A percentile compares a stretch with the other conserved stretches of the same genome.
Conservation (phyloP, 2,797 vertebrate genomes). For the Anolis apletophallus region DNA sequence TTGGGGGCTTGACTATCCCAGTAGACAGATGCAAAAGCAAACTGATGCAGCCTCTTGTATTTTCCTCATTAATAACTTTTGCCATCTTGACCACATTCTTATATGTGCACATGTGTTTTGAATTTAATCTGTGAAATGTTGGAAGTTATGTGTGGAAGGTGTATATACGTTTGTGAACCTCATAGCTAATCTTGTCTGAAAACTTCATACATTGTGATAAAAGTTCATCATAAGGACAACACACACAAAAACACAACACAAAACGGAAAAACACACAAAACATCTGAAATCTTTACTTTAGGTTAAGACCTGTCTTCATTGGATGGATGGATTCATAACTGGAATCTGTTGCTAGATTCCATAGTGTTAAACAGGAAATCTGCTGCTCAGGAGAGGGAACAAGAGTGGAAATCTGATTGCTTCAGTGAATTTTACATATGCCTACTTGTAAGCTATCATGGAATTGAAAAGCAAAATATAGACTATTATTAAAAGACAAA, state of each 20-base stretch:
- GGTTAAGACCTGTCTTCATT: no score
- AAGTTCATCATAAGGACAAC: neutral
- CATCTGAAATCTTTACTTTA: no score
- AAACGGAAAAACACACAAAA: neutral
- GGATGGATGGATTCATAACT: neutral
- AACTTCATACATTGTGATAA: neutral
- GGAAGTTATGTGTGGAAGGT: no score
- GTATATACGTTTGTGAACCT: neutral
- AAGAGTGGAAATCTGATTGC: neutral
- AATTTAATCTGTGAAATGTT: no score
- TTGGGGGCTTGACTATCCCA: no score
- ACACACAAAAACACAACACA: neutral
- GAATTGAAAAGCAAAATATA: conserved; percentile 2
- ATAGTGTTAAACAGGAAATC: neutral
- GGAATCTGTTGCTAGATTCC: neutral
- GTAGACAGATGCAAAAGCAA: no score
- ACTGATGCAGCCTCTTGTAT: no score
- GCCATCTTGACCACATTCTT: no score
- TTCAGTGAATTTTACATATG: neutral
- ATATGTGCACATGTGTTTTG: no score
- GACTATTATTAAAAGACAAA: conserved; percentile 21
- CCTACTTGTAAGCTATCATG: neutral
- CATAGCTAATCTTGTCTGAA: neutral
- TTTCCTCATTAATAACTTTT: no score
- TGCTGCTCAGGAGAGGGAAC: neutral